These are phyloP conservation scores for Gadopsis marmoratus DNA, from an alignment of 2,797 vertebrate genomes.

Conservation along the genomic window DNA sequence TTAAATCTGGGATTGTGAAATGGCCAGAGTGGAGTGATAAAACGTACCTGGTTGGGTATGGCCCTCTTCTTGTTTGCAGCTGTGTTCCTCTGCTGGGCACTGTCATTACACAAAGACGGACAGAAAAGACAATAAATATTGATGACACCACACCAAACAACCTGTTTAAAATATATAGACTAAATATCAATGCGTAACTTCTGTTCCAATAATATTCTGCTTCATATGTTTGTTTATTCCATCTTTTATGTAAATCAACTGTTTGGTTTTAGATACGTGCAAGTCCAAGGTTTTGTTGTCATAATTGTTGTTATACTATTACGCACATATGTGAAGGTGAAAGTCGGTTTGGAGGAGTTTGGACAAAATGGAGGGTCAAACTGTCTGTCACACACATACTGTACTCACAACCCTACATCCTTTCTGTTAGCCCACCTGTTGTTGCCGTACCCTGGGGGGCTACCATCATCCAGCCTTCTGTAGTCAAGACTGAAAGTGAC, in stretches of 20 bases:
- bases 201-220: background rate
- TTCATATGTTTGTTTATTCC: background rate
- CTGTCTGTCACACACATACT: conserved; percentile 43
- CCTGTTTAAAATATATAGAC: conserved; percentile 6
- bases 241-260: background rate
- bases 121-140: conserved; percentile 21
- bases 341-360: conserved; percentile 5
- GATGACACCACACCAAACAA: conserved; percentile 1
- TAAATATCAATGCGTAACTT: background rate
- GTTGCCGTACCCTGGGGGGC: conserved; percentile 83
- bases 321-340: conserved; percentile 26
- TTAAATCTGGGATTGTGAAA: conserved; percentile 58
- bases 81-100: conserved; percentile 94
- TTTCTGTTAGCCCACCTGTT: conserved; percentile 85
- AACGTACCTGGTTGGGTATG: conserved; percentile 94
- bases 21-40: conserved; percentile 26
- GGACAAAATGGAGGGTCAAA: conserved; percentile 26
- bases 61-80: conserved; percentile 95
- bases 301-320: background rate
- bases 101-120: conserved; percentile 71
- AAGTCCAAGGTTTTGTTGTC: conserved; percentile 3
- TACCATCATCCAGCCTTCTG: conserved; percentile 88
- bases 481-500: conserved; percentile 90
- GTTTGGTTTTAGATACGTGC: background rate
- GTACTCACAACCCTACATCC: conserved; percentile 57